Base-by-base conservation (phyloP, 1,140 invertebrate species). In the Drosophila willistoni region DNA sequence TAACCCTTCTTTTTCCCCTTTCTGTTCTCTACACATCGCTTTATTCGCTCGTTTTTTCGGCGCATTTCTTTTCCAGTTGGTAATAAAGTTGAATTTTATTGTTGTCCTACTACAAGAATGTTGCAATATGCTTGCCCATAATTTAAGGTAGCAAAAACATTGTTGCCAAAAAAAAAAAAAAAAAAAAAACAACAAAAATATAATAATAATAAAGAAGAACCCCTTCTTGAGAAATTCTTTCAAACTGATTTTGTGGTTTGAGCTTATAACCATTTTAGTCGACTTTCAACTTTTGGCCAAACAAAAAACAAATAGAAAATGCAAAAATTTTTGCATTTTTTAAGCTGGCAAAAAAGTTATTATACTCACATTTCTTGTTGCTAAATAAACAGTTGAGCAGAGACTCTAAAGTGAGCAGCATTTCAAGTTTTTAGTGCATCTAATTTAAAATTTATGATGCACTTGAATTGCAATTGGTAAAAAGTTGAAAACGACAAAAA, bases 51-150 rank as follows among this genome's bases (percentile, higher is more conserved):
- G 56, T 59, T 59, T 59, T 59, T 59, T 59, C 56, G 33, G 56
- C 56, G 39, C 56, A 59, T 59, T 59, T 59, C 56, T 59, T 59
- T 12, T 9, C 34, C 60, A 62, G 59, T 47, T 34, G 70, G 64
- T 67, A 60, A 60, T 72, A 72, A 72, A 72, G 56, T 72, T 66
- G 56, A 62, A 66, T 72, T 72, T 72, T 72, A 72, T 72, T 72
- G 60, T 64, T 51, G 44, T 51, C 44, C 44, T 51, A 51, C 60
- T 66, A 72, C 70, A 72, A 72, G 70, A 72, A 72, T 72, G 70
- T 72, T 72, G 70, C 70, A 72, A 72, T 67, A 72, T 67, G 70
- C 60, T 67, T 72, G 70, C 47, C 57, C 64, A 67, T 72, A 72
- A 60, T 72, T 72, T 72, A 39, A 41, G 44, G 44, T 51, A 25